Evolutionary conservation across 1,140 invertebrate genomes (phyloP), one percentile per base, ranked within the genome.

Genomic region (Drosophila oshimai): DNA sequence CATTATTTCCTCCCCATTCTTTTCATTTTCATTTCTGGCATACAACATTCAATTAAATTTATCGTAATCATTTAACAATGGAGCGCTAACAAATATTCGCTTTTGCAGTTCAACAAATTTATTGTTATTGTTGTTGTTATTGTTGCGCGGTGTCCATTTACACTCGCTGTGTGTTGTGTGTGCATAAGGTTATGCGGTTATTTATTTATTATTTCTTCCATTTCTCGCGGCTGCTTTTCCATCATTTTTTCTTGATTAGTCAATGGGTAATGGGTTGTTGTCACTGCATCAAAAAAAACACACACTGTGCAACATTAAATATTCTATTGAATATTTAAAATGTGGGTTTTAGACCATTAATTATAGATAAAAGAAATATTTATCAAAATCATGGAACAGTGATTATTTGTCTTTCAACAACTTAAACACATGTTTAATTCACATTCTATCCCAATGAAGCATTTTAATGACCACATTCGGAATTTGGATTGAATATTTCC

Each of bases 31-130:
- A 2, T 10, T 49, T 24, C 42, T 62, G 41, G 22, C 22, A 60
- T 37, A 74, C 33, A 78, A 70, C 78, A 74, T 80, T 84, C 80
- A 84, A 84, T 87, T 86, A 76, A 84, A 84, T 75, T 72, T 73
- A 58, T 76, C 71, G 55, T 84, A 84, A 84, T 84, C 76, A 80
- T 75, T 80, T 80, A 72, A 84, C 80, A 84, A 84, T 86, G 80
- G 80, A 39, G 55, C n/a, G n/a, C n/a, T n/a, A n/a, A n/a, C 53
- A 80, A 61, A 61, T 50, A 67, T 67, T 51, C 49, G 45, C 57
- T 34, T 61, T 53, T 53, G 71, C 64, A 54, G 39, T 39, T 75
- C 54, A 58, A 55, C 49, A 55, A 58, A 44, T 55, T 53, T 62
- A 57, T 79, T 74, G 57, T 49, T 51, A 46, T 61, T 55, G n/a